Conservation (phyloP, 2,113 vertebrate species). For the Pituophis catenifer region DNA sequence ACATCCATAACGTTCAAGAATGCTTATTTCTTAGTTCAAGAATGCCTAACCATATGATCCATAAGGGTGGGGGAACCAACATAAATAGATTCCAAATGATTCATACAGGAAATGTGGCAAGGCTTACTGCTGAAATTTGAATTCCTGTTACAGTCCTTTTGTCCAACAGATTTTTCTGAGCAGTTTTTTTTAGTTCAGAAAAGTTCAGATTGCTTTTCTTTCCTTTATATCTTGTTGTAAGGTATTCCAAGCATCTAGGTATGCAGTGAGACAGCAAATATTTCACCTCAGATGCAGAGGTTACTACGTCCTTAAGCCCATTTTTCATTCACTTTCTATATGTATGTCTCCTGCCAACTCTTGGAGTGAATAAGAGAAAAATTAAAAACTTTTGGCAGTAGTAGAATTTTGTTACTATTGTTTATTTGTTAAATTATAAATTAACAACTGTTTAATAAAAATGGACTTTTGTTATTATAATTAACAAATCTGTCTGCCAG, state of each 20-base stretch:
- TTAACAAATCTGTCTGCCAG: background rate
- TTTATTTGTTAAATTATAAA: background rate
- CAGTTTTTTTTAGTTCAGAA: background rate
- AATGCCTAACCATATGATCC: background rate
- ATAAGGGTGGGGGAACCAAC: background rate
- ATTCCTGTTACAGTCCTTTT: background rate
- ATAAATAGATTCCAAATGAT: background rate
- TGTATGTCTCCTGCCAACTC: background rate
- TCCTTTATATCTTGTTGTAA: background rate
- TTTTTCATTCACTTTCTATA: background rate
- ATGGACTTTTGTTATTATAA: background rate
- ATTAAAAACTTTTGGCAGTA: background rate
- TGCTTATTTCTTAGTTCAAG: background rate
- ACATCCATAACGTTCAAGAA: background rate
- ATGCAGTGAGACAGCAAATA: background rate
- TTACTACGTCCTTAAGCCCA: background rate
- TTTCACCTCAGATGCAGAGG: background rate
- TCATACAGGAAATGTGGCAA: conserved; percentile 1
- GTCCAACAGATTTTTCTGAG: background rate
- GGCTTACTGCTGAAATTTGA: background rate
- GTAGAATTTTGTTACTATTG: background rate
- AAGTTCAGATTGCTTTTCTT: background rate
- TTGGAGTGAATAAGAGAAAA: background rate
- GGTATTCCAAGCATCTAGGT: background rate
- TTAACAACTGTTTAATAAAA: background rate